These are phyloP conservation scores for Vanessa cardui DNA, from an alignment of 2,888 invertebrate genomes.

Conservation along the genomic window DNA sequence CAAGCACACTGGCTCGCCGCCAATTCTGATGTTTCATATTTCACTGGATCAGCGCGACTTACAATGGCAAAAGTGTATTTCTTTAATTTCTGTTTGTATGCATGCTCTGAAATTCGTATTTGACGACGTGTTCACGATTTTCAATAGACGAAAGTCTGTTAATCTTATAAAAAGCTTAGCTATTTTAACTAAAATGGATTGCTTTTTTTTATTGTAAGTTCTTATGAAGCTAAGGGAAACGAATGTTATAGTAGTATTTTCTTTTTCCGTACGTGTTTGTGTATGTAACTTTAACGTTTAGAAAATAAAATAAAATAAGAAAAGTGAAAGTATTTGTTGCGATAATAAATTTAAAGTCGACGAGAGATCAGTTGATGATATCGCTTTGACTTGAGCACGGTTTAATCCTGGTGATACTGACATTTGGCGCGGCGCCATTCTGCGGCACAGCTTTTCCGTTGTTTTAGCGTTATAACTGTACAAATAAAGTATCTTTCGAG, in stretches of 20 bases:
- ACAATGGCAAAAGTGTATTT: conserved; percentile 50
- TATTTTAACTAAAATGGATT: no score
- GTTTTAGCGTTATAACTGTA: conserved; percentile 29
- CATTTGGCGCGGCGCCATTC: conserved; percentile 31
- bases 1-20: conserved; percentile 69
- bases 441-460: conserved; percentile 23
- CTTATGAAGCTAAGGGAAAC: no score
- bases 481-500: conserved; percentile 21
- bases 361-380: conserved; percentile 12
- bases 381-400: conserved; percentile 27
- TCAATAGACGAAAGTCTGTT: neutral
- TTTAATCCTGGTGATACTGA: conserved; percentile 30
- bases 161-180: no score
- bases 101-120: neutral
- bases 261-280: no score
- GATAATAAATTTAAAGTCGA: conserved; percentile 11
- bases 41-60: conserved; percentile 73
- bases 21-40: conserved; percentile 76
- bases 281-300: neutral
- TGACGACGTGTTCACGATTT: neutral
- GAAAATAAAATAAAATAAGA: neutral
- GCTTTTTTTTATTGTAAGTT: no score
- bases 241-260: neutral
- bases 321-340: neutral
- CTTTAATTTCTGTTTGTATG: conserved; percentile 18